These are phyloP conservation scores for Paedocypris micromegethes DNA, from an alignment of 2,797 vertebrate species.

Conservation along the genomic window DNA sequence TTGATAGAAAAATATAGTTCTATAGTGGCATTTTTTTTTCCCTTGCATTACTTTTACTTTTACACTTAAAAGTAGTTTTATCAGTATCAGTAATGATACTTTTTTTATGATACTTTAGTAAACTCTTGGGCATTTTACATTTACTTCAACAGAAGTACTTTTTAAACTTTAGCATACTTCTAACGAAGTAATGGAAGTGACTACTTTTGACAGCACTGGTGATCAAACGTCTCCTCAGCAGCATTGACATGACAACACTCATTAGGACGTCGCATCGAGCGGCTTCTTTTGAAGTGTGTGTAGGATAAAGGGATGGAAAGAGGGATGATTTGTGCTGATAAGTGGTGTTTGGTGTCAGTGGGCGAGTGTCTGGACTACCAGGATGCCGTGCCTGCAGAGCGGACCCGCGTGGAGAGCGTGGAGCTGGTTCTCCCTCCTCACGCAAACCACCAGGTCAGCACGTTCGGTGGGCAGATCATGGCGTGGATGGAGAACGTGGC, in stretches of 20 bases:
- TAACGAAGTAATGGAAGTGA: too few species aligned
- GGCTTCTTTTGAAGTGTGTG: constrained; percentile 4
- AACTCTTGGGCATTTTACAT: too few species aligned
- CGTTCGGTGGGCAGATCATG: constrained; percentile 98
- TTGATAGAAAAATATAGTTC: too few species aligned
- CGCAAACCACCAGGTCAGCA: constrained; percentile 93
- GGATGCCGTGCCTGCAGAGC: constrained; percentile 69
- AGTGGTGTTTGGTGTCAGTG: constrained; percentile 40
- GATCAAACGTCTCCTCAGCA: background rate
- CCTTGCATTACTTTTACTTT: too few species aligned
- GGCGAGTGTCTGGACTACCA: constrained; percentile 69
- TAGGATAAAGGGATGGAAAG: constrained; percentile 20
- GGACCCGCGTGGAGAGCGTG: constrained; percentile 88
- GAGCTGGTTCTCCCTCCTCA: constrained; percentile 93
- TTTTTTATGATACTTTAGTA: too few species aligned
- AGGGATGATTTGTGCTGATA: constrained; percentile 18
- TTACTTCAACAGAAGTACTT: too few species aligned
- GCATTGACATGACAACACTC: constrained; percentile 23
- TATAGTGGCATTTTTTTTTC: too few species aligned
- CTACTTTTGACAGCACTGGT: too few species aligned
- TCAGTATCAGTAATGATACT: too few species aligned
- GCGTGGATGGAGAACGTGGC: constrained; percentile 99
- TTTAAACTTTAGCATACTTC: too few species aligned
- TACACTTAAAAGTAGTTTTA: too few species aligned
- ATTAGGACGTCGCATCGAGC: constrained; percentile 25